Evolutionary conservation across 2,888 invertebrate species (phyloP).

Genomic region (Drosophila incognita): DNA sequence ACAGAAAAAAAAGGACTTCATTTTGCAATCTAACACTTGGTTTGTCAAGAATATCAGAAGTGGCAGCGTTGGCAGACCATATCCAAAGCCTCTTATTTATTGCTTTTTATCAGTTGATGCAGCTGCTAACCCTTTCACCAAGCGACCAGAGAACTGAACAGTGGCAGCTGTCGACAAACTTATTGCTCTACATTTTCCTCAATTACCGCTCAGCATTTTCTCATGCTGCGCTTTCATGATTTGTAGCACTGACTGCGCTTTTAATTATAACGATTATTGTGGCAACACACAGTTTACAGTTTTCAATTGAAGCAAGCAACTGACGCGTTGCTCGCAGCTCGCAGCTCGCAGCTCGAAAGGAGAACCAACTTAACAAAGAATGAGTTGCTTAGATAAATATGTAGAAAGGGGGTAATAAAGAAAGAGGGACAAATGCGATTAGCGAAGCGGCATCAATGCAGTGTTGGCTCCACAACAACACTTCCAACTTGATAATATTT

Average conservation of each 20-base stretch:
- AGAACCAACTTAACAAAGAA: conserved; percentile 63
- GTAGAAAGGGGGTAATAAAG: conserved; percentile 17
- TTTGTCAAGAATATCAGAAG: conserved; percentile 6
- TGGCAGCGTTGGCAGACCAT: conserved; percentile 4
- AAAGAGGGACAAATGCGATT: background rate
- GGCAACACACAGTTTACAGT: conserved; percentile 71
- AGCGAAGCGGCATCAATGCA: conserved; percentile 13
- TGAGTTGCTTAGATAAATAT: conserved; percentile 57
- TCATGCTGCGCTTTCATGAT: conserved; percentile 51
- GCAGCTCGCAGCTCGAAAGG: conserved; percentile 23
- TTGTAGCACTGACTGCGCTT: conserved; percentile 63
- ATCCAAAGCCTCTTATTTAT: conserved; percentile 45
- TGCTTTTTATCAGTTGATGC: conserved; percentile 45
- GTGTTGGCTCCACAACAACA: conserved; percentile 8
- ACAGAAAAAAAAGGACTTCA: background rate
- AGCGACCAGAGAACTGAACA: background rate
- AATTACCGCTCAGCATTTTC: conserved; percentile 52
- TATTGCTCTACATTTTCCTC: conserved; percentile 67
- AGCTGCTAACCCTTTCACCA: conserved; percentile 65
- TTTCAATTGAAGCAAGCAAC: conserved; percentile 57
- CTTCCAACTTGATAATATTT: conserved; percentile 38
- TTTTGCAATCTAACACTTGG: background rate
- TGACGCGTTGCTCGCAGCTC: conserved; percentile 29
- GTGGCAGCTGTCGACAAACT: conserved; percentile 48
- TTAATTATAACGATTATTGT: conserved; percentile 77